phyloP scores from a whole-genome alignment of 2,888 invertebrate genomes.

The Acleris cristana region DNA sequence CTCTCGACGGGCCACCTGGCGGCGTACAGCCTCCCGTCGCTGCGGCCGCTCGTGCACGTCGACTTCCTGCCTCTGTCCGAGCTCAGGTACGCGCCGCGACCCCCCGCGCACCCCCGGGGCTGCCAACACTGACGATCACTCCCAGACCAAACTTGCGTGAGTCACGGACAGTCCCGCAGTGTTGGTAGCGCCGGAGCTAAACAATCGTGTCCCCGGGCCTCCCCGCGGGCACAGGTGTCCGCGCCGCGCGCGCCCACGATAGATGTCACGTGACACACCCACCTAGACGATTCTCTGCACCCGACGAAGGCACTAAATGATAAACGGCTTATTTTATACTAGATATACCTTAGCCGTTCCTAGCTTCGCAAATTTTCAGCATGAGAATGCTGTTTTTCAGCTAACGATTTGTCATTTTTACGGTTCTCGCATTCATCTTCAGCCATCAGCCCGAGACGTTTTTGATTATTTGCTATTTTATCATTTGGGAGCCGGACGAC shows the following conservation, averaged over 20 bases:
- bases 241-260: conserved; percentile 44
- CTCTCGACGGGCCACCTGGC: conserved; percentile 96
- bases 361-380: conserved; percentile 72
- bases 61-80: conserved; percentile 97
- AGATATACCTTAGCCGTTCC: conserved; percentile 46
- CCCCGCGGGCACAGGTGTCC: conserved; percentile 25
- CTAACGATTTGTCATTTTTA: conserved; percentile 47
- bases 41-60: conserved; percentile 95
- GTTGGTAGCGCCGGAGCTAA: no score
- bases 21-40: conserved; percentile 97
- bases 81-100: conserved; percentile 88
- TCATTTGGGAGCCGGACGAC: conserved; percentile 79
- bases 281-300: conserved; percentile 72
- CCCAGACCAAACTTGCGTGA: neutral
- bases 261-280: conserved; percentile 57
- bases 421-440: conserved; percentile 53
- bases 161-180: no score
- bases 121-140: conserved; percentile 13
- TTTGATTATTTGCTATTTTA: conserved; percentile 72
- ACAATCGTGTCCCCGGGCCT: conserved; percentile 6
- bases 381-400: conserved; percentile 64
- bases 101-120: conserved; percentile 16
- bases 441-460: conserved; percentile 56
- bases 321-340: conserved; percentile 73
- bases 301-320: conserved; percentile 80